A percentile compares a stretch with the other conserved stretches of the same genome.
Evolutionary conservation across 2,888 invertebrate genomes (phyloP).

Genomic region (Hydropsyche betteni): DNA sequence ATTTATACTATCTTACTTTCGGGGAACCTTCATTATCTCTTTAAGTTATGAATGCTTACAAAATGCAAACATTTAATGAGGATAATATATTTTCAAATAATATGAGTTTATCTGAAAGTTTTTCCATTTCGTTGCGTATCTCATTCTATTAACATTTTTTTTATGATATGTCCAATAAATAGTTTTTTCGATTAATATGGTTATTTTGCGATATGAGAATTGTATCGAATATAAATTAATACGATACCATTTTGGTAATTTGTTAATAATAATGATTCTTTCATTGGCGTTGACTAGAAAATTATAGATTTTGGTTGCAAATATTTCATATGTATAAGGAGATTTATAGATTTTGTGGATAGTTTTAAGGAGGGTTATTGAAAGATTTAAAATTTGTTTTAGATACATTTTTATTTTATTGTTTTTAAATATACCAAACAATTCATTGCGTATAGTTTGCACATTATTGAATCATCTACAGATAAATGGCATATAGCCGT

Average conservation of each 20-base stretch:
- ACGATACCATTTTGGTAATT: not conserved
- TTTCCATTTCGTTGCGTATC: no score
- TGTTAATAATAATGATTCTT: not conserved
- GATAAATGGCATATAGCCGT: slow-evolving; percentile 44
- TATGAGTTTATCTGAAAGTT: no score
- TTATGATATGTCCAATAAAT: no score
- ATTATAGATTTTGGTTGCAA: not conserved
- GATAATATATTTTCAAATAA: no score
- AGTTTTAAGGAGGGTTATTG: not conserved
- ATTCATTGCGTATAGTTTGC: slow-evolving; percentile 33
- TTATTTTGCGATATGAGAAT: no score
- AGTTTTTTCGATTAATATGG: no score
- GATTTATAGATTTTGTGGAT: no score
- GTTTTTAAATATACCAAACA: slow-evolving; percentile 45
- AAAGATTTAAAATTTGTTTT: slow-evolving; percentile 12
- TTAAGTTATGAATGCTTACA: no score
- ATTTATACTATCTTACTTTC: no score
- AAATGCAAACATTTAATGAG: no score
- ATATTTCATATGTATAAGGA: not conserved
- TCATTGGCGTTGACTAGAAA: not conserved
- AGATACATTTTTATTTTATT: slow-evolving; percentile 30
- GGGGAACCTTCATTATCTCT: no score
- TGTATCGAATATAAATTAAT: not conserved
- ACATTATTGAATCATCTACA: slow-evolving; percentile 41
- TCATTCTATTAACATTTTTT: no score